Base-by-base conservation (phyloP, 92 coral and sea anemone species). In the Parazoanthus swiftii region DNA sequence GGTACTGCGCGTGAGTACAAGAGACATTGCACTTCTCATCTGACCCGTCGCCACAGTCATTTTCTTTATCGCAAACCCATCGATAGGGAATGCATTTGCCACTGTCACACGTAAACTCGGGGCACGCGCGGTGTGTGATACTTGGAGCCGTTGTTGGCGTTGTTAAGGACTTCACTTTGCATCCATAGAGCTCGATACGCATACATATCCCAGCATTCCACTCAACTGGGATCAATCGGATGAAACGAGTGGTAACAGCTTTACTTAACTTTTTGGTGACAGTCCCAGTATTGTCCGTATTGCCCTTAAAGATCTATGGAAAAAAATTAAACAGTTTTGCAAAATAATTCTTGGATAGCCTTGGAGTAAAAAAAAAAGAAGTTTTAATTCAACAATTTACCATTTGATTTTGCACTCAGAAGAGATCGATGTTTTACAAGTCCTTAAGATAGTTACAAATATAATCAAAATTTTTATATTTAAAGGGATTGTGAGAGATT, bases 111-210 rank as follows among this genome's bases (percentile, higher is more conserved):
- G 91, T 91, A 84, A 95, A 93, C 88, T 93, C 98, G 16, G 90
- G 89, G 68, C 98, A 95, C 23, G 88, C 81, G 18, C 44, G 63
- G 14, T 72, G 91, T 13, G 86, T 77, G 51, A 77, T 80, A 72
- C 94, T 91, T 6, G 80, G 51, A n/a, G 81, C 71, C 15, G 86
- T 80, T 36, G 91, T 13, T 23, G 93, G 86, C 0, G 91, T 80
- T 13, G 84, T 65, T 56, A 80, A 73, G 9, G 14, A 46, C 74
- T 79, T 37, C 42, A 82, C 25, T n/a, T 54, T 73, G 23, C 96
- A 94, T 65, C 96, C 96, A 79, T 92, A 92, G 23, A 94, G 84
- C 75, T 92, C 94, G 80, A 92, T 82, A 33, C 96, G 93, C 88
- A 94, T 48, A 44, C 96, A 94, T 72, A 82, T 80, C 9, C 92